These are phyloP conservation scores for Congeria kusceri DNA, from an alignment of 2,888 invertebrate genomes.

Conservation along the genomic window DNA sequence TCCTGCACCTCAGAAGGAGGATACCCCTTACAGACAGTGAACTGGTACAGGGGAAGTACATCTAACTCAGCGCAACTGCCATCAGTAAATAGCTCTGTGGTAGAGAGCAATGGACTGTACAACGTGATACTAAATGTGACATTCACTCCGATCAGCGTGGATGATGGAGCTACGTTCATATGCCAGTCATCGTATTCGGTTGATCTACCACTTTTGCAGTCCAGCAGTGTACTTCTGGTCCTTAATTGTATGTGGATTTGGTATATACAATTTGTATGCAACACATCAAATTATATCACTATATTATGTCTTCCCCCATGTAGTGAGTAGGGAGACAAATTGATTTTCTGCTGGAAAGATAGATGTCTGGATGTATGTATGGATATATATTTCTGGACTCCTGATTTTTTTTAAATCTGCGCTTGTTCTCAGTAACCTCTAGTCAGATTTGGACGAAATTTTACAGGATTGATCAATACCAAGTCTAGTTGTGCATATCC, in stretches of 20 bases:
- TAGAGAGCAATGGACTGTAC: not conserved
- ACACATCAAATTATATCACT: too few species aligned
- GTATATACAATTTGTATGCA: too few species aligned
- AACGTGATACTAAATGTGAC: not conserved
- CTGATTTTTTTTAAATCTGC: too few species aligned
- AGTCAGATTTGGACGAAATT: too few species aligned
- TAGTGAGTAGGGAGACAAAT: too few species aligned
- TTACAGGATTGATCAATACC: too few species aligned
- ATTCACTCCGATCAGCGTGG: not conserved
- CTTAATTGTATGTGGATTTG: conserved; percentile 2
- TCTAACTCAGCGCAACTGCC: not conserved
- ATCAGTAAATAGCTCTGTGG: not conserved
- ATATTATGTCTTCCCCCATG: too few species aligned
- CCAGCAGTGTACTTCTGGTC: not conserved
- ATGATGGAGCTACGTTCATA: not conserved
- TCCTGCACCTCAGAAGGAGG: not conserved
- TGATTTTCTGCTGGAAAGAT: too few species aligned
- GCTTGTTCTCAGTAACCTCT: too few species aligned
- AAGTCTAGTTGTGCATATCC: too few species aligned
- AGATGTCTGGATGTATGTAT: too few species aligned
- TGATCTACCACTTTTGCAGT: not conserved
- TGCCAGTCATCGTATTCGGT: not conserved
- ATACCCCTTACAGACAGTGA: not conserved
- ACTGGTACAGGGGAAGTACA: not conserved
- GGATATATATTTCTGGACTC: too few species aligned